phyloP scores from a whole-genome alignment of 2,888 invertebrate species.

The Phrixothrix hirtus region DNA sequence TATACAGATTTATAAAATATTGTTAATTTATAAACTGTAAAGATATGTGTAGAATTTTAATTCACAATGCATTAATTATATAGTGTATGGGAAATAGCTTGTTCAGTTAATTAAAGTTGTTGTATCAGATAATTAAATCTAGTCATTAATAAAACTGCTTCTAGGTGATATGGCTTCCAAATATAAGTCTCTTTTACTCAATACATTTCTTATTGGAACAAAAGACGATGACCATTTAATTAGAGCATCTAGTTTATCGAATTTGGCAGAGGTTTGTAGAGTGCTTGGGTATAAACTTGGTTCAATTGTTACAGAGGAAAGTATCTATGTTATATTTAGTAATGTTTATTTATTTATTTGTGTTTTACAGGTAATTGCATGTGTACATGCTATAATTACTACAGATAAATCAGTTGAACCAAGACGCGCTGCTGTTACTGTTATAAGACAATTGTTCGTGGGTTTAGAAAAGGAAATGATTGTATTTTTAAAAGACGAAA shows the following conservation, averaged over 20 bases:
- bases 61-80: background rate
- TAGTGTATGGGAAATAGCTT: slow-evolving; percentile 1
- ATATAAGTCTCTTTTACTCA: slow-evolving; percentile 70
- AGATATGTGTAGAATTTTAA: background rate
- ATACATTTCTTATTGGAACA: slow-evolving; percentile 70
- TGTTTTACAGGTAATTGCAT: slow-evolving; percentile 67
- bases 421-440: slow-evolving; percentile 76
- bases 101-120: slow-evolving; percentile 2
- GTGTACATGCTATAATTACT: slow-evolving; percentile 69
- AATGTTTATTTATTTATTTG: slow-evolving; percentile 2
- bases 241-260: slow-evolving; percentile 80
- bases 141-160: slow-evolving; percentile 36
- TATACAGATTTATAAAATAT: background rate
- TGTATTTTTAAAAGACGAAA: slow-evolving; percentile 66
- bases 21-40: background rate
- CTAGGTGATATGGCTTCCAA: slow-evolving; percentile 72
- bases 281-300: slow-evolving; percentile 75
- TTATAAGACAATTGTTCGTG: slow-evolving; percentile 72
- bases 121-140: slow-evolving; percentile 1
- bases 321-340: slow-evolving; percentile 25
- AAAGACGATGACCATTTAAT: slow-evolving; percentile 73
- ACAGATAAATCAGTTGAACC: slow-evolving; percentile 74
- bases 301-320: slow-evolving; percentile 73
- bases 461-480: slow-evolving; percentile 75
- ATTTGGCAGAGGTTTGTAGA: slow-evolving; percentile 79